Evolutionary conservation across 2,113 vertebrate genomes (phyloP).

Genomic region (Crotophaga sulcirostris): DNA sequence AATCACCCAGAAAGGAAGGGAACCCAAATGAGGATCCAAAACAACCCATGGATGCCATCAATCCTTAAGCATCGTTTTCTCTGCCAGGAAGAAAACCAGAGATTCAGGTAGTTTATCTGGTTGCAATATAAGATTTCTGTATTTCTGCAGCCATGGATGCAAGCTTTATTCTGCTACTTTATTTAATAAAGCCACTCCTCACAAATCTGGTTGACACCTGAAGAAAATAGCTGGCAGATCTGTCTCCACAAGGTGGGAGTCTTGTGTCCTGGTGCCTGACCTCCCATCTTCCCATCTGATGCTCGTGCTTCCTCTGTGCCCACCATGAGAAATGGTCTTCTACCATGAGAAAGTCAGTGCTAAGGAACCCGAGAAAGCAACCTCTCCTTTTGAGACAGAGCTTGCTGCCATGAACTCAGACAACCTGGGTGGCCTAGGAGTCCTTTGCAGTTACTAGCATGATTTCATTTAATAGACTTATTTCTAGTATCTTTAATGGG

Average conservation of each 20-base stretch:
- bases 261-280: background rate
- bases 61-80: background rate
- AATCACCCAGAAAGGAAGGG: background rate
- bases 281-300: no score
- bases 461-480: background rate
- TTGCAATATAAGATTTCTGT: background rate
- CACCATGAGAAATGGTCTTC: background rate
- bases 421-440: background rate
- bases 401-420: background rate
- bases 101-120: background rate
- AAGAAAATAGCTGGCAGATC: background rate
- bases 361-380: background rate
- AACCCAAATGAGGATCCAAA: background rate
- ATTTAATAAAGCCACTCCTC: background rate
- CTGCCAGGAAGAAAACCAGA: background rate
- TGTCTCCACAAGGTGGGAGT: background rate
- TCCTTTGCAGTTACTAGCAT: background rate
- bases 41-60: background rate
- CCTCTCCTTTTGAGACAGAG: background rate
- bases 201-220: background rate
- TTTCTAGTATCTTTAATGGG: background rate
- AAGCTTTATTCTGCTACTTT: background rate
- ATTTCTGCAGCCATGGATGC: background rate
- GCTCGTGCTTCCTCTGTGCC: background rate
- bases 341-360: accelerated